Base-by-base conservation (phyloP, 2,888 invertebrate species). In the Oxytorus armatus region DNA sequence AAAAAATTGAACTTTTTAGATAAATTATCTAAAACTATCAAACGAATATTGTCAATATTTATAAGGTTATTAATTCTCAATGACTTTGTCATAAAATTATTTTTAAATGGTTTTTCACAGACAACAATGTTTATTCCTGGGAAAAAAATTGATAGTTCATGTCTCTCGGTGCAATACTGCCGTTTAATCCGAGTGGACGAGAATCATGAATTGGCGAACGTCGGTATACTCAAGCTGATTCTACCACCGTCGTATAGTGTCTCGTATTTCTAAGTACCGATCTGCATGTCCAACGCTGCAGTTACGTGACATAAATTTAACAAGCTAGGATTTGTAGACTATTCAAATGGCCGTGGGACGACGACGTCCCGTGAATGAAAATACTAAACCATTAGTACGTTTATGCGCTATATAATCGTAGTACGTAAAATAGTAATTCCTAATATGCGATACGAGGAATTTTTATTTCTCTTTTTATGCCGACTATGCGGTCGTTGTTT, bases 241-340 rank as follows among this genome's bases (percentile, higher is more conserved):
- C 23, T 14, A 23, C 11, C 4, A 3, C 23, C 5, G n/a, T 29
- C 23, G 42, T n/a, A 21, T 18, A 29, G 14, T 25, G 16, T 63
- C 11, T 57, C 57, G 23, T 47, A 29, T 57, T 14, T 47, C 18
- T 25, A 11, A 39, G 36, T 39, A 39, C 39, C 18, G 42, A 16
- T 16, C 10, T 42, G 36, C 44, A 5, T n/a, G 25, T 70, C 44
- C 53, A 49, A 33, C 33, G 16, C 63, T 33, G 44, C 23, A 47
- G 29, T 21, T 66, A 79, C 79, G 79, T 61, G 75, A 75, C 53
- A 66, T 59, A 79, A 72, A 79, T 79, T 75, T 59, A 59, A 74
- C 63, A 14, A 39, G 39, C 47, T 53, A 53, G 42, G 53, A 18
- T 61, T 74, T 29, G 29, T 21, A n/a, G 33, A 10, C 16, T 70